These are phyloP conservation scores for Globia sparganii DNA, from an alignment of 2,888 invertebrate genomes.

Conservation along the genomic window DNA sequence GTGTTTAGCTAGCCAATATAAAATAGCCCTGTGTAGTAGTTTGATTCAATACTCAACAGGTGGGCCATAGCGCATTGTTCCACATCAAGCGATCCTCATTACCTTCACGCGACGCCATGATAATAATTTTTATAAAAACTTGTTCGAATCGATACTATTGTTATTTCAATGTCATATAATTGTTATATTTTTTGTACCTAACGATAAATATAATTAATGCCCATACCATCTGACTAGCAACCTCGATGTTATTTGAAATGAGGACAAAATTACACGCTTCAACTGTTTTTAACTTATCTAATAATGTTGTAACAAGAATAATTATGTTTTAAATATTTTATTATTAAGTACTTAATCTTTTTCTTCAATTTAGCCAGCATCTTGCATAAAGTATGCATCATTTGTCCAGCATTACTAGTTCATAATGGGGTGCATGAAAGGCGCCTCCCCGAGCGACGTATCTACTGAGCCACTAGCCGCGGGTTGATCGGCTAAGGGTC, in stretches of 20 bases:
- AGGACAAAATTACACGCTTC: conserved; percentile 44
- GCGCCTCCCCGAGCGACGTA: too few species aligned
- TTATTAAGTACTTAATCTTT: too few species aligned
- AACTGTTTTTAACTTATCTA: not conserved
- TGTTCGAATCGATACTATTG: conserved; percentile 71
- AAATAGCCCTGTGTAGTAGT: not conserved
- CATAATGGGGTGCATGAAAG: not conserved
- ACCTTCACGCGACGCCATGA: conserved; percentile 44
- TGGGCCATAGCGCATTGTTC: conserved; percentile 4
- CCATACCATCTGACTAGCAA: conserved; percentile 54
- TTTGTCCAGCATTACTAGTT: not conserved
- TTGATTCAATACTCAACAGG: not conserved
- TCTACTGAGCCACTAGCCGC: too few species aligned
- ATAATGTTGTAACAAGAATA: not conserved
- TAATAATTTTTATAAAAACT: conserved; percentile 63
- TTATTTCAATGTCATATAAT: conserved; percentile 75
- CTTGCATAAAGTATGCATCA: not conserved
- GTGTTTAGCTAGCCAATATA: not conserved
- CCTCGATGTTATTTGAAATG: conserved; percentile 59
- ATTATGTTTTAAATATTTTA: not conserved
- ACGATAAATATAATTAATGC: conserved; percentile 64
- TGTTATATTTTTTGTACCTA: conserved; percentile 70
- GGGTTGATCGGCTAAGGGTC: too few species aligned
- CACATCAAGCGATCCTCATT: conserved; percentile 17
- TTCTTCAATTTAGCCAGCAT: not conserved